Base-by-base conservation (phyloP, 2,888 invertebrate genomes). In the Lottia gigantea region DNA sequence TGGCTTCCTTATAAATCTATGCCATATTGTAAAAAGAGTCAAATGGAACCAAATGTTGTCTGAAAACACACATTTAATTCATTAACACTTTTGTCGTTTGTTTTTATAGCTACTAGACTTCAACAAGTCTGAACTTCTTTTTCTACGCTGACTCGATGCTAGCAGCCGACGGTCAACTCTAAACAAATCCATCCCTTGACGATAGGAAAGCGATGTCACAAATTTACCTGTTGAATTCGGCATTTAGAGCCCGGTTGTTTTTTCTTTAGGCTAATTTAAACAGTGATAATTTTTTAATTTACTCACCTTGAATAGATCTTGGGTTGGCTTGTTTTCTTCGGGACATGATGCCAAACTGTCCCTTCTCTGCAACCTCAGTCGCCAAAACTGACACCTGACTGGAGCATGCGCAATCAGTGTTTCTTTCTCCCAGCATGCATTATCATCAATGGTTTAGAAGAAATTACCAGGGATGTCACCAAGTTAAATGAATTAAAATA, bases 321-420 rank as follows among this genome's bases (percentile, higher is more conserved):
- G 71, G 71, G 68, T 71, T 71, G 68, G 71, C 71, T 65, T 71
- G 71, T 62, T 71, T 71, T n/a, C 71, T 64, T n/a, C 71, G 46
- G 61, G 71, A 71, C 71, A 71, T 71, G 65, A 62, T 71, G 64
- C 71, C 64, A 64, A 31, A 64, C 65, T 61, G 64, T 65, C 64
- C 55, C 49, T n/a, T 68, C 46, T 61, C 46, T 45, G 62, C 67
- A 45, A 62, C 46, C 47, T 62, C 67, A 26, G 67, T 68, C 67
- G 55, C 55, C 55, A 55, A 55, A 55, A 55, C 55, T 55, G 55
- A 55, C 55, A 55, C 55, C 55, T 55, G 55, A 55, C 55, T 55
- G 55, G 69, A 47, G 69, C 69, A 69, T 69, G 69, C 69, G 69
- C 69, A 64, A 61, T 55, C 55, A 55, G 55, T 23, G 19, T 55